phyloP scores from a whole-genome alignment of 37 sponge, comb jelly and placozoan species.

The Theonella swinhoei region DNA sequence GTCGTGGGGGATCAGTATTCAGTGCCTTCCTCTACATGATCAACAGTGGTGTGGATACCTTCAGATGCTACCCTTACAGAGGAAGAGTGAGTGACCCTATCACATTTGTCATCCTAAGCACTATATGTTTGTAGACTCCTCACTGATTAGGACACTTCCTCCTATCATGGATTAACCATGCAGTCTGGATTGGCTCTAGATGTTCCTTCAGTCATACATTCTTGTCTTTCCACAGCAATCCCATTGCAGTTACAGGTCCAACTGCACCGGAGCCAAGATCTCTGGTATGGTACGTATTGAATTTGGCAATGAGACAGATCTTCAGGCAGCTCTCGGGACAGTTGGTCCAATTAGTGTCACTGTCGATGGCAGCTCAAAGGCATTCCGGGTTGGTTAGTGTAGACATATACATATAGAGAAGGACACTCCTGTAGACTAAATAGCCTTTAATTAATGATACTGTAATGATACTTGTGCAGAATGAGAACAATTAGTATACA shows the following conservation, averaged over 20 bases:
- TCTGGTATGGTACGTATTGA: neutral
- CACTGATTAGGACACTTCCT: too few relatives aligned
- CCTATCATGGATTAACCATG: too few relatives aligned
- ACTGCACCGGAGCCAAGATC: neutral
- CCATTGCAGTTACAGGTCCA: neutral
- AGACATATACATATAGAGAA: too few relatives aligned
- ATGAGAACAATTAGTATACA: too few relatives aligned
- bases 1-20: constrained; percentile 47
- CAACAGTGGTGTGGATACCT: constrained; percentile 51
- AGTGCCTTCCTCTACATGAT: constrained; percentile 59
- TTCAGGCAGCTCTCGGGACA: constrained; percentile 82
- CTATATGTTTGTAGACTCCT: too few relatives aligned
- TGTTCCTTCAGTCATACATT: too few relatives aligned
- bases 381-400: constrained; percentile 78
- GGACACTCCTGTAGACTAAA: too few relatives aligned
- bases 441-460: too few relatives aligned
- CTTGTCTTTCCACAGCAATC: neutral
- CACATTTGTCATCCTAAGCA: too few relatives aligned
- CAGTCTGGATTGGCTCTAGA: too few relatives aligned
- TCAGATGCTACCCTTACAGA: constrained; percentile 44
- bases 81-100: constrained; percentile 22
- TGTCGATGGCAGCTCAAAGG: constrained; percentile 73
- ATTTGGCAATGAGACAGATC: constrained; percentile 68
- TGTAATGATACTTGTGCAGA: too few relatives aligned
- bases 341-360: constrained; percentile 83